phyloP scores from a whole-genome alignment of 1,140 invertebrate genomes.

The Magallana ariakensis region DNA sequence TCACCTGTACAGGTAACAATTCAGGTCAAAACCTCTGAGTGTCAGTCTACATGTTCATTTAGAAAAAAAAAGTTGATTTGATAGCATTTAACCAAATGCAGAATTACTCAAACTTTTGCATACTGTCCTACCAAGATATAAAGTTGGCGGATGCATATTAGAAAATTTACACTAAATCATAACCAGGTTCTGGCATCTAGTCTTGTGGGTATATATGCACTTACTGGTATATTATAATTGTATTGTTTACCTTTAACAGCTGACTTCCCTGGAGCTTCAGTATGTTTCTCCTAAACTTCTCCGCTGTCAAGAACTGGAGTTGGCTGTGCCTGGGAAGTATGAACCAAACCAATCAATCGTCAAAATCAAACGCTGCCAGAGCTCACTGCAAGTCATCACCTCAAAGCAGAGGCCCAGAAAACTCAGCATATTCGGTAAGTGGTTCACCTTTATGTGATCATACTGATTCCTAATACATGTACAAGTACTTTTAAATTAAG shows the following conservation, averaged over 20 bases:
- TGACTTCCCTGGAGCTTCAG: slow-evolving; percentile 89
- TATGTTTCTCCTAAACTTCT: slow-evolving; percentile 97
- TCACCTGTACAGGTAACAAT: background rate
- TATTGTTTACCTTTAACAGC: slow-evolving; percentile 62
- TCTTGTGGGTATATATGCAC: no score
- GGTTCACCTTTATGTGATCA: background rate
- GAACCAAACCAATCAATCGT: slow-evolving; percentile 92
- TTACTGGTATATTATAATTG: no score
- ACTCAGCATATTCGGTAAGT: slow-evolving; percentile 90
- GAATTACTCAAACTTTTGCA: background rate
- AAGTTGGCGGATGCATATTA: no score
- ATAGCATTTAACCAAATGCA: background rate
- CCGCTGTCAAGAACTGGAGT: slow-evolving; percentile 92
- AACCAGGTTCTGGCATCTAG: no score
- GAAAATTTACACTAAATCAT: no score
- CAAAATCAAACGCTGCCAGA: slow-evolving; percentile 92
- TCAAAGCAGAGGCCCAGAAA: slow-evolving; percentile 98
- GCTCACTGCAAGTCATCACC: slow-evolving; percentile 92
- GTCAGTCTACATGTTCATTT: no score
- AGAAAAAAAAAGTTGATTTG: background rate
- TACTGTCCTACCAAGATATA: background rate
- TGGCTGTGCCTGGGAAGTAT: slow-evolving; percentile 97
- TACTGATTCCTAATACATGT: background rate
- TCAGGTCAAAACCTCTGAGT: no score
- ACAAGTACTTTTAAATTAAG: background rate